phyloP scores from a whole-genome alignment of 2,888 invertebrate species.

The Desoria tigrina region DNA sequence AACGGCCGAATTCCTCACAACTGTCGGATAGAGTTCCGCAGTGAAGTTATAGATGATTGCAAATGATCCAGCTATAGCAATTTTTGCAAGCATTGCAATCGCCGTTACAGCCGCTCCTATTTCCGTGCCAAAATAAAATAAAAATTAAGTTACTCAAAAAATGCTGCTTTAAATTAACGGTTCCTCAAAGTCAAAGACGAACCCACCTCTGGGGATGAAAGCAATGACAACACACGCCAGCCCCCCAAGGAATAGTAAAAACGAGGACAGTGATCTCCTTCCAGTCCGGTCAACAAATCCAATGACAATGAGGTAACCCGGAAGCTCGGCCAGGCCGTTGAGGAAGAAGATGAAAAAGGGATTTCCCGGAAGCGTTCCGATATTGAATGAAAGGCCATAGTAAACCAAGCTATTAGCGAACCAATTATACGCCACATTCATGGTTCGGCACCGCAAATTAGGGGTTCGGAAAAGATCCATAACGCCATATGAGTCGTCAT shows the following conservation, averaged over 20 bases:
- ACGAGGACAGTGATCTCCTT: slow-evolving; percentile 71
- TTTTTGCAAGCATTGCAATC: slow-evolving; percentile 34
- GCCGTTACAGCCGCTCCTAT: slow-evolving; percentile 24
- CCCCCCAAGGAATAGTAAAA: slow-evolving; percentile 77
- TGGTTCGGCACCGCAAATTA: slow-evolving; percentile 69
- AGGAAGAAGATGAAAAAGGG: slow-evolving; percentile 79
- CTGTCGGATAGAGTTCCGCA: slow-evolving; percentile 76
- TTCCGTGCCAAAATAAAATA: too few species aligned
- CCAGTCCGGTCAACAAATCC: slow-evolving; percentile 76
- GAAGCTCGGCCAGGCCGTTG: slow-evolving; percentile 76
- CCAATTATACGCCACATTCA: slow-evolving; percentile 82
- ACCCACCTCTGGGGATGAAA: slow-evolving; percentile 14
- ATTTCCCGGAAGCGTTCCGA: slow-evolving; percentile 76
- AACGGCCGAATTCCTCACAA: slow-evolving; percentile 78
- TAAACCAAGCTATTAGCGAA: slow-evolving; percentile 65
- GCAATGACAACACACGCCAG: slow-evolving; percentile 72
- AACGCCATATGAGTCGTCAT: slow-evolving; percentile 24
- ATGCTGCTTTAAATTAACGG: too few species aligned
- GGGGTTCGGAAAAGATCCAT: slow-evolving; percentile 57
- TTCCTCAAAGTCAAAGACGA: background rate
- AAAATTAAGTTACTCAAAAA: too few species aligned
- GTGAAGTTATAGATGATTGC: slow-evolving; percentile 87
- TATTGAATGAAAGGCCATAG: slow-evolving; percentile 78
- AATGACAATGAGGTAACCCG: slow-evolving; percentile 72
- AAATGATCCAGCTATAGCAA: slow-evolving; percentile 67